A percentile compares a stretch with the other conserved stretches of the same genome.
Evolutionary conservation across 2,113 vertebrate genomes (phyloP).

Genomic region (Oophaga pumilio): DNA sequence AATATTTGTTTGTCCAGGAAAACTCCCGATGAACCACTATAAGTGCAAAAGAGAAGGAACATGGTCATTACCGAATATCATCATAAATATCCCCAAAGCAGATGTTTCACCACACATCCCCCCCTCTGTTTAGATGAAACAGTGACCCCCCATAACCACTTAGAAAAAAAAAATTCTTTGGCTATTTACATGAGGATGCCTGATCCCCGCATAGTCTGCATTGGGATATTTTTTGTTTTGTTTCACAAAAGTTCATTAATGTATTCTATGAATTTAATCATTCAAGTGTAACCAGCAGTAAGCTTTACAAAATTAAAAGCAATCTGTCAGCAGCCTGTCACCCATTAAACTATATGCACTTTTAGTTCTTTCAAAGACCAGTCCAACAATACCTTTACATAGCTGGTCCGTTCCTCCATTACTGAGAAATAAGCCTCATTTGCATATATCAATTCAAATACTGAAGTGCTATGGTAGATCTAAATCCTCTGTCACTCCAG

Average conservation of each 20-base stretch:
- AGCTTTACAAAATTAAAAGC: too few relatives aligned
- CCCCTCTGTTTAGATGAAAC: not conserved
- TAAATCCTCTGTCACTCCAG: too few relatives aligned
- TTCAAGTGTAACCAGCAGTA: not conserved
- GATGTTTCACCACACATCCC: not conserved
- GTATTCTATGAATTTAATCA: not conserved
- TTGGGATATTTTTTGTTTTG: not conserved
- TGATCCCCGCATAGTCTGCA: not conserved
- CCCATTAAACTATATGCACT: too few relatives aligned
- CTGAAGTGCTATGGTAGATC: too few relatives aligned
- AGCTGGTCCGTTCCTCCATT: too few relatives aligned
- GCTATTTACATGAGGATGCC: not conserved
- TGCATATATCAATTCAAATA: too few relatives aligned
- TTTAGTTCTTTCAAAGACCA: too few relatives aligned
- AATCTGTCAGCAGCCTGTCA: too few relatives aligned
- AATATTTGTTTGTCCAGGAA: conserved; percentile 77
- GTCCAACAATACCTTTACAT: too few relatives aligned
- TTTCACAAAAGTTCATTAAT: too few relatives aligned
- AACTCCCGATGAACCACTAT: conserved; percentile 74
- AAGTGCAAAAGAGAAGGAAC: conserved; percentile 14
- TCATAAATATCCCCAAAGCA: not conserved
- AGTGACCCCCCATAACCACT: not conserved
- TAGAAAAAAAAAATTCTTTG: not conserved
- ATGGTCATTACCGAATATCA: conserved; percentile 2
- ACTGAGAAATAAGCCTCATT: too few relatives aligned